Conservation (phyloP, 2,888 invertebrate species). For the Diarsia mendica region DNA sequence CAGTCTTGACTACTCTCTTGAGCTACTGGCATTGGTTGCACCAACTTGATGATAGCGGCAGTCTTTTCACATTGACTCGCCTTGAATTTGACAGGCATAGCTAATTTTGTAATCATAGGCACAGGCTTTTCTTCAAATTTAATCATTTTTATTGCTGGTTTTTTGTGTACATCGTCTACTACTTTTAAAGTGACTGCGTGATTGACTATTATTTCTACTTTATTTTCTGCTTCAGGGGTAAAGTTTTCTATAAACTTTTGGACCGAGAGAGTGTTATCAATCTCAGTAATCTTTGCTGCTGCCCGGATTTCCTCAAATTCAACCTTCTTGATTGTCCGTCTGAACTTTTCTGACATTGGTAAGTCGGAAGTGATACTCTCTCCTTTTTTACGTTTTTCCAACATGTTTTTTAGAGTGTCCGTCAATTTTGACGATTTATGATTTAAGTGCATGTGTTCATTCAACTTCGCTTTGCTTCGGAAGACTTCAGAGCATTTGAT, state of each 20-base stretch:
- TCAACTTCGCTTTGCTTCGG: constrained; percentile 71
- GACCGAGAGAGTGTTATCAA: constrained; percentile 74
- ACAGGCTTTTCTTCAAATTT: constrained; percentile 69
- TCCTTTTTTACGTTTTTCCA: constrained; percentile 76
- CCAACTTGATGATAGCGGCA: constrained; percentile 71
- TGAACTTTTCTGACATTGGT: constrained; percentile 67
- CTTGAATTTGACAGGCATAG: constrained; percentile 79
- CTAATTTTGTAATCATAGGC: constrained; percentile 54
- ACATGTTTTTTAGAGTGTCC: constrained; percentile 80
- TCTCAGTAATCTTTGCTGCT: constrained; percentile 70
- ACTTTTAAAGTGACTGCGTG: constrained; percentile 68
- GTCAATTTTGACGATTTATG: constrained; percentile 81
- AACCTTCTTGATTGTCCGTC: constrained; percentile 76
- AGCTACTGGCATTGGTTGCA: constrained; percentile 45
- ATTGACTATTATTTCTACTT: constrained; percentile 39
- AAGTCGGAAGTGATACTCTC: constrained; percentile 48
- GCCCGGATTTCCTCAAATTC: constrained; percentile 24
- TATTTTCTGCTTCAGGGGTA: constrained; percentile 74
- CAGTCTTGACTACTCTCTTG: constrained; percentile 45
- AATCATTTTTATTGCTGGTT: constrained; percentile 75
- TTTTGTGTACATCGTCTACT: constrained; percentile 42
- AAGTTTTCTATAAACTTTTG: constrained; percentile 84
- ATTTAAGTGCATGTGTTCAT: constrained; percentile 72
- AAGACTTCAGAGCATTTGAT: constrained; percentile 80
- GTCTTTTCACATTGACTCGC: constrained; percentile 58